phyloP scores from a whole-genome alignment of 2,797 vertebrate genomes.

The Pangasius krempfi region DNA sequence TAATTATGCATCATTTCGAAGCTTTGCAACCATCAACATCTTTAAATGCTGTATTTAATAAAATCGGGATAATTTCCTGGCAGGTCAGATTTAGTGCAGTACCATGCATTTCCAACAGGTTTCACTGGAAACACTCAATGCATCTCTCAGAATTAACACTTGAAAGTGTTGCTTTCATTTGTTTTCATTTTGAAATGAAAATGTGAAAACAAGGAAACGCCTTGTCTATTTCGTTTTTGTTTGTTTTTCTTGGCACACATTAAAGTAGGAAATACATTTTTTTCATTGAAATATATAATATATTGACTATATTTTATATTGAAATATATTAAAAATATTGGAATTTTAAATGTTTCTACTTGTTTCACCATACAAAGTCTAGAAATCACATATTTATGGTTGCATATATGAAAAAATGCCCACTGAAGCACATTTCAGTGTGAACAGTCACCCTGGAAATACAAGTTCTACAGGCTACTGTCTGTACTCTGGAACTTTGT shows the following conservation, averaged over 20 bases:
- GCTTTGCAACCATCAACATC: neutral
- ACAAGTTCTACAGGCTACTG: neutral
- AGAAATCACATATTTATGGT: neutral
- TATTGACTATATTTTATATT: neutral
- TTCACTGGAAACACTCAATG: neutral
- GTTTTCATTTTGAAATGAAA: neutral
- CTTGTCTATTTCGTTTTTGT: too few relatives aligned
- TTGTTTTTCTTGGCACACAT: neutral
- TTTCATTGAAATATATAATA: neutral
- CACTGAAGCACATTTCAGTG: neutral
- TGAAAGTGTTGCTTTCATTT: neutral
- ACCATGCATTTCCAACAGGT: neutral
- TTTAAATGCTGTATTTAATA: neutral
- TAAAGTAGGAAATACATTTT: neutral
- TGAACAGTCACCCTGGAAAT: neutral
- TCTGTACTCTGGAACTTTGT: neutral
- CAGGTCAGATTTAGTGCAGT: slow-evolving; percentile 14
- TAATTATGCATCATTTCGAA: neutral
- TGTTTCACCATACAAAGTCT: neutral
- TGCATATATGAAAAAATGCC: neutral
- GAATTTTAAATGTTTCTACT: neutral
- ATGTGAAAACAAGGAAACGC: neutral
- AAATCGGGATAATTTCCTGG: neutral
- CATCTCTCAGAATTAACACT: too few relatives aligned
- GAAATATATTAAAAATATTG: too few relatives aligned